Conservation (phyloP, 2,797 vertebrate species). For the Decapterus maruadsi region DNA sequence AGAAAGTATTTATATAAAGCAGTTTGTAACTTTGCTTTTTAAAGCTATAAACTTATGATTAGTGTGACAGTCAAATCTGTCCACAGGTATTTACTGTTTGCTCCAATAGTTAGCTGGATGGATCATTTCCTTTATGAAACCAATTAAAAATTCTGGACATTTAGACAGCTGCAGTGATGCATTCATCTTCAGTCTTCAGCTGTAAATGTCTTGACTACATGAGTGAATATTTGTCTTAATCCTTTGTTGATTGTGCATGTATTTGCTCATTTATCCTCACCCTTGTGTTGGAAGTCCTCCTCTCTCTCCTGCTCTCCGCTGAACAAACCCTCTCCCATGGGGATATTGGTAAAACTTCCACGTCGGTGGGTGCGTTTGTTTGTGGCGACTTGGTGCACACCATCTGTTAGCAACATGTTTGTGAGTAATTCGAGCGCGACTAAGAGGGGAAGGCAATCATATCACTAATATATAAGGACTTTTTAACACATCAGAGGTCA, state of each 20-base stretch:
- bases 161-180: not conserved
- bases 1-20: no score
- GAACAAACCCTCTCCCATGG: not conserved
- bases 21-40: no score
- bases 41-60: no score
- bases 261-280: not conserved
- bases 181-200: not conserved
- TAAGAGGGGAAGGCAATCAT: not conserved
- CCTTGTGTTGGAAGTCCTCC: no score
- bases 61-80: no score
- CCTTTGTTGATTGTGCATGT: not conserved
- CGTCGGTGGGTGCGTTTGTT: not conserved
- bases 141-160: not conserved
- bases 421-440: slow-evolving; percentile 20
- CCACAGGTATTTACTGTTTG: no score
- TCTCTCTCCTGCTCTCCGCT: not conserved
- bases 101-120: no score
- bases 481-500: slow-evolving; percentile 11
- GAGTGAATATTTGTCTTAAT: not conserved
- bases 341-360: slow-evolving; percentile 22
- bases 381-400: slow-evolving; percentile 13
- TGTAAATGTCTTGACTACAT: not conserved
- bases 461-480: not conserved
- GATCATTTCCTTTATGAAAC: no score
- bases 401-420: slow-evolving; percentile 45